A percentile compares a stretch with the other conserved stretches of the same genome.
These are phyloP conservation scores for Eleutherodactylus coqui DNA, from an alignment of 2,797 vertebrate genomes.

Conservation along the genomic window DNA sequence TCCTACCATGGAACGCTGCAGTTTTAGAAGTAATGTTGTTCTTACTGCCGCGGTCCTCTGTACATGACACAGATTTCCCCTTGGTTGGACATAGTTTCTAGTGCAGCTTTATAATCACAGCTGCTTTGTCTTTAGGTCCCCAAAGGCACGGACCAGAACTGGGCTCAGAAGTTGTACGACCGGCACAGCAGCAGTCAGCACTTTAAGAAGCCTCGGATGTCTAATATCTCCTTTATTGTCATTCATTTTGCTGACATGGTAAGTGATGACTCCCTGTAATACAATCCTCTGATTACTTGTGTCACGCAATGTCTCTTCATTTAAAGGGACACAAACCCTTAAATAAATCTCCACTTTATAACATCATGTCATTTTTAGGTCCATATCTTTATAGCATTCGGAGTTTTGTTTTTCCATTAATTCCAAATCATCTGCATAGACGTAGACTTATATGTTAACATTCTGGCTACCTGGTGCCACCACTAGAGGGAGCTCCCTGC, in stretches of 20 bases:
- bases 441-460: no score
- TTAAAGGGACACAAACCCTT: not conserved
- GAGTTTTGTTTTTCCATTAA: no score
- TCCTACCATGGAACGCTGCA: no score
- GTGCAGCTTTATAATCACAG: not conserved
- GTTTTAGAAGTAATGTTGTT: no score
- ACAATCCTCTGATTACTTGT: no score
- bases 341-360: not conserved
- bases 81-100: no score
- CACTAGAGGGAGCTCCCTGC: not conserved
- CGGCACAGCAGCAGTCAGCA: constrained; percentile 80
- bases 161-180: constrained; percentile 91
- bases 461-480: not conserved
- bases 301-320: not conserved
- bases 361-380: no score
- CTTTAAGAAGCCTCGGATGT: constrained; percentile 97
- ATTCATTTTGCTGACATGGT: constrained; percentile 95
- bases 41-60: no score
- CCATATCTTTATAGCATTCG: not conserved
- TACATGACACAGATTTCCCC: not conserved
- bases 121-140: constrained; percentile 80
- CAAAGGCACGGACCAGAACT: constrained; percentile 94
- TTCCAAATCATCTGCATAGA: not conserved
- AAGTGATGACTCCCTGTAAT: not conserved
- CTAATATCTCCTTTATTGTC: constrained; percentile 90